Conservation (phyloP, 2,888 invertebrate species). For the Pollenia amentaria region DNA sequence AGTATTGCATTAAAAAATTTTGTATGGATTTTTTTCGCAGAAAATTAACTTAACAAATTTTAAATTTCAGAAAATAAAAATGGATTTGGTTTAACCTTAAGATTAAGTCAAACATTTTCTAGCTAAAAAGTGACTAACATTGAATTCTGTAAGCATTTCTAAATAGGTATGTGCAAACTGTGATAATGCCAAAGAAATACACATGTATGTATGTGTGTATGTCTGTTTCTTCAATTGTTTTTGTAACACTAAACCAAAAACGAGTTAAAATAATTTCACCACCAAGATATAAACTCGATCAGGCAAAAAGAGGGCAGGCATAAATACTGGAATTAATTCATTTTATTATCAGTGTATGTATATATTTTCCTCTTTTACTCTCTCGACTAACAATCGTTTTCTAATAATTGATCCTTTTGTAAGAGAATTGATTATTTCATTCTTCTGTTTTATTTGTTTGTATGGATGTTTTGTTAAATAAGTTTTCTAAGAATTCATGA, state of each 20-base stretch:
- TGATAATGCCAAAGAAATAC: constrained; percentile 15
- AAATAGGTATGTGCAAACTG: constrained; percentile 1
- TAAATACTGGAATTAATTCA: constrained; percentile 5
- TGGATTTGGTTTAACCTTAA: constrained; percentile 21
- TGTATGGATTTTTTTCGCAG: too few species aligned
- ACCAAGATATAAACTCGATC: background rate
- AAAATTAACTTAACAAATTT: too few species aligned
- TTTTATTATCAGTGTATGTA: background rate
- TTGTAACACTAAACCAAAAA: constrained; percentile 42
- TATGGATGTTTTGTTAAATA: constrained; percentile 30
- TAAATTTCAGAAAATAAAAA: constrained; percentile 47
- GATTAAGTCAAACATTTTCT: constrained; percentile 34
- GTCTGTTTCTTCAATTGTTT: background rate
- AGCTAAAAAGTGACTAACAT: constrained; percentile 46
- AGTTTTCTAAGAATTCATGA: constrained; percentile 55
- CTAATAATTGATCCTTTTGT: constrained; percentile 18
- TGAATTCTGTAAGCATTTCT: background rate
- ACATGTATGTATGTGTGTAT: background rate
- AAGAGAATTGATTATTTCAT: background rate
- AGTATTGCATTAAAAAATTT: too few species aligned
- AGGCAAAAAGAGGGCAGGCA: background rate
- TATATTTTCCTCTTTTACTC: background rate
- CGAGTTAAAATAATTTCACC: constrained; percentile 61
- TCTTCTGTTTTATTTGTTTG: background rate
- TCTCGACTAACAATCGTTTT: constrained; percentile 1